A percentile compares a stretch with the other conserved stretches of the same genome.
These are phyloP conservation scores for Drosophila funebris DNA, from an alignment of 1,140 invertebrate species.

Conservation along the genomic window DNA sequence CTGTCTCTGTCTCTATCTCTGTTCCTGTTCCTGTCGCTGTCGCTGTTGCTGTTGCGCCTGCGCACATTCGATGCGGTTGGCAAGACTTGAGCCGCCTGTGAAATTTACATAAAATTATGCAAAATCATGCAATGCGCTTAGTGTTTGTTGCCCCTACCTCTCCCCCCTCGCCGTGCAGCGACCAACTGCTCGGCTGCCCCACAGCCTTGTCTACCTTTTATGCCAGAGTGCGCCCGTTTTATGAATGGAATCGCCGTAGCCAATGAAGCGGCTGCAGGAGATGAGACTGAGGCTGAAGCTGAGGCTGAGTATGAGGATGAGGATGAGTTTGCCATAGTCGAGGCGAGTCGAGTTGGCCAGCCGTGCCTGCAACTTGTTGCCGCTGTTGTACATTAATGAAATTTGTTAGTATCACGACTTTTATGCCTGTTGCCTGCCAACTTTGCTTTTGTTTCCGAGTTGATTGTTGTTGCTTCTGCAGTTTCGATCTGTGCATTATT, in stretches of 20 bases:
- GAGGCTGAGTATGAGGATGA: conserved; percentile 12
- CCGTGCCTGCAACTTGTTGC: conserved; percentile 74
- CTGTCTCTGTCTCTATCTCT: conserved; percentile 17
- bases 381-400: conserved; percentile 81
- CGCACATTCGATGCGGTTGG: conserved; percentile 29
- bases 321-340: conserved; percentile 1
- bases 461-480: conserved; percentile 33
- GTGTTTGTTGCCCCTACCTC: conserved; percentile 59
- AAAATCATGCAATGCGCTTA: conserved; percentile 83
- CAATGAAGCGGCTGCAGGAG: conserved; percentile 1
- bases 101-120: conserved; percentile 83
- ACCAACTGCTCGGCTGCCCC: neutral
- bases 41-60: conserved; percentile 23
- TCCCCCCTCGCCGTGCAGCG: neutral
- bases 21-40: neutral
- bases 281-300: conserved; percentile 11
- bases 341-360: conserved; percentile 37
- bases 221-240: conserved; percentile 65
- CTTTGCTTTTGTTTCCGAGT: conserved; percentile 61
- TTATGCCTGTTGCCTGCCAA: conserved; percentile 72
- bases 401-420: conserved; percentile 82
- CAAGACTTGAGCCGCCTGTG: conserved; percentile 49
- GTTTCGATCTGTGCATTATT: conserved; percentile 54
- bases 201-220: conserved; percentile 27
- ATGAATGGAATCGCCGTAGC: conserved; percentile 69